These are phyloP conservation scores for Gallinago undulata DNA, from an alignment of 2,113 vertebrate species.

Conservation along the genomic window DNA sequence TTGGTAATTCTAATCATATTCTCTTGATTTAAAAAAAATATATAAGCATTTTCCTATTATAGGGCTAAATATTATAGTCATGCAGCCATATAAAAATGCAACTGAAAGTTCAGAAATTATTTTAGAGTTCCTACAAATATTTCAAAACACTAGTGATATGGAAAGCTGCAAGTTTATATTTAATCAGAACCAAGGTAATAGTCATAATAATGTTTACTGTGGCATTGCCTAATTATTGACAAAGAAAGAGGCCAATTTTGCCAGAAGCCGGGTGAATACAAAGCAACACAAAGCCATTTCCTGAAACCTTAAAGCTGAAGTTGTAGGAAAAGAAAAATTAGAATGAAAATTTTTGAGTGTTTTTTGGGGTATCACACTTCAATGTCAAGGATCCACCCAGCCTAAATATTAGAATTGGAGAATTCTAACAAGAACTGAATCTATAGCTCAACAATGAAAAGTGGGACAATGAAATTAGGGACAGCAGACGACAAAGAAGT, in stretches of 20 bases:
- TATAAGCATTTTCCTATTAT: neutral
- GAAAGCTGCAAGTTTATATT: neutral
- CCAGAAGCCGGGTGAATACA: neutral
- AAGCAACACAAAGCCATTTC: neutral
- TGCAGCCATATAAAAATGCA: neutral
- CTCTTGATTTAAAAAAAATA: neutral
- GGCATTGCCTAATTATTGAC: conserved; percentile 8
- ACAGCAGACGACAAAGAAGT: neutral
- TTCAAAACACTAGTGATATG: neutral
- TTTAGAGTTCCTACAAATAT: neutral
- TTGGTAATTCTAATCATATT: neutral
- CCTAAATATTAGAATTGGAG: neutral
- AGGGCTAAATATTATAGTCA: neutral
- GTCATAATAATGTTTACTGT: neutral
- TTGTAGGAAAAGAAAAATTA: neutral
- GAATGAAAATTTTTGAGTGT: neutral
- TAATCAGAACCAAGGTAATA: neutral
- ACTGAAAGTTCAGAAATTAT: neutral
- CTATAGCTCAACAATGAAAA: neutral
- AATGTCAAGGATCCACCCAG: neutral
- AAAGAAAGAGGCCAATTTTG: neutral
- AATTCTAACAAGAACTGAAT: neutral
- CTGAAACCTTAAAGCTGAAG: neutral
- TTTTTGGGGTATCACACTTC: neutral
- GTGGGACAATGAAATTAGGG: neutral